These are phyloP conservation scores for Machimus rusticus DNA, from an alignment of 2,888 invertebrate species.

Conservation along the genomic window DNA sequence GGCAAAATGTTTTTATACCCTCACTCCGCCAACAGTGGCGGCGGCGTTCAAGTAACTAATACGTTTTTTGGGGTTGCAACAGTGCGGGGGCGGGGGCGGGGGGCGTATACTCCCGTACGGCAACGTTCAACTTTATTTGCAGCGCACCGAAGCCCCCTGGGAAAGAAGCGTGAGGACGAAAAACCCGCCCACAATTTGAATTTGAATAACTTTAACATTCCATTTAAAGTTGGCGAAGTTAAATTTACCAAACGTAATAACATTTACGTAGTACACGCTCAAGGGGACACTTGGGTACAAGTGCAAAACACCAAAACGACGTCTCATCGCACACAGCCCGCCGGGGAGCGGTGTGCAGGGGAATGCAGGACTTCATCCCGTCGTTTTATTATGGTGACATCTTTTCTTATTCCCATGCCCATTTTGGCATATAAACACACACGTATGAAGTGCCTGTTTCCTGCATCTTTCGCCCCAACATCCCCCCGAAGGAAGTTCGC, in stretches of 20 bases:
- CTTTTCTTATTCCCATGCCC: slow-evolving; percentile 15
- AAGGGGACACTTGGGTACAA: slow-evolving; percentile 37
- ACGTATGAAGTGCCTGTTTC: not conserved
- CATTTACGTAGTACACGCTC: slow-evolving; percentile 44
- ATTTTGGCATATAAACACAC: slow-evolving; percentile 26
- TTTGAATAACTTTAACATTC: slow-evolving; percentile 47
- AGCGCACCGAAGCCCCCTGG: not conserved
- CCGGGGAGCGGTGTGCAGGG: not conserved
- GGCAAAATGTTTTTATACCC: not conserved
- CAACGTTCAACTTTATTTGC: slow-evolving; percentile 43
- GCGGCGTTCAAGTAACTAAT: not conserved
- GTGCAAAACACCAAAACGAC: slow-evolving; percentile 44
- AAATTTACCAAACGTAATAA: slow-evolving; percentile 47
- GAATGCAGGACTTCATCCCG: not conserved
- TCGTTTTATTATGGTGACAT: slow-evolving; percentile 21
- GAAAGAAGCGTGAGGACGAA: not conserved
- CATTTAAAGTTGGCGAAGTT: slow-evolving; percentile 44
- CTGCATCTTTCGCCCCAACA: not conserved
- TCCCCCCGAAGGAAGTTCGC: not conserved
- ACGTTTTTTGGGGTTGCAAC: not conserved
- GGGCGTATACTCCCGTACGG: not conserved
- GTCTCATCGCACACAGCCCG: not conserved
- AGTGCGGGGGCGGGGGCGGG: not conserved
- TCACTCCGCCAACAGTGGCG: not conserved
- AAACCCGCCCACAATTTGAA: slow-evolving; percentile 41